Percentiles rank a stretch among this genome's conserved stretches.
phyloP scores from a whole-genome alignment of 1,140 invertebrate species.

The Megathymus violae region DNA sequence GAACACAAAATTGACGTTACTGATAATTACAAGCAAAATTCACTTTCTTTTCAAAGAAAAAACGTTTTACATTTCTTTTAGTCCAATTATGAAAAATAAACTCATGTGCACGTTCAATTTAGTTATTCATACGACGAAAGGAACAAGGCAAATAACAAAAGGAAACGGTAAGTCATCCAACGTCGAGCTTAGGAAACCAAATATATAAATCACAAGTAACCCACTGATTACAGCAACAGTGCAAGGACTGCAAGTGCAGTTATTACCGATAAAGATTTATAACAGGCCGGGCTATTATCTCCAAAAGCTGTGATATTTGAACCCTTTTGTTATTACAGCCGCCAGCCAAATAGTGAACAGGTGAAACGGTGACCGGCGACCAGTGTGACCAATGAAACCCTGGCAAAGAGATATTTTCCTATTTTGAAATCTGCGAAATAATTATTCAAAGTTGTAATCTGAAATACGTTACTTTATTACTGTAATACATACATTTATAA shows the following conservation, averaged over 20 bases:
- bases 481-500: too few relatives aligned
- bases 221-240: constrained; percentile 63
- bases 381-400: constrained; percentile 27
- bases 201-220: constrained; percentile 71
- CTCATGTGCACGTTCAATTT: too few relatives aligned
- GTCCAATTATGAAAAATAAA: too few relatives aligned
- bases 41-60: too few relatives aligned
- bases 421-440: too few relatives aligned
- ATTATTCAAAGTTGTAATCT: too few relatives aligned
- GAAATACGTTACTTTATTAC: too few relatives aligned
- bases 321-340: constrained; percentile 78
- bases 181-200: constrained; percentile 26
- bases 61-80: too few relatives aligned
- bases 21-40: too few relatives aligned
- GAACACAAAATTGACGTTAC: too few relatives aligned
- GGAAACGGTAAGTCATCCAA: constrained; percentile 35
- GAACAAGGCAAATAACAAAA: neutral
- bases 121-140: neutral
- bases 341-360: constrained; percentile 76
- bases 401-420: too few relatives aligned
- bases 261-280: constrained; percentile 80
- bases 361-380: constrained; percentile 62
- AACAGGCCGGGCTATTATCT: constrained; percentile 66
- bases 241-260: constrained; percentile 71
- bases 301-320: constrained; percentile 79